A percentile compares a stretch with the other conserved stretches of the same genome.
Conservation (phyloP, 2,888 invertebrate genomes). For the Polydrusus pterygomalis region DNA sequence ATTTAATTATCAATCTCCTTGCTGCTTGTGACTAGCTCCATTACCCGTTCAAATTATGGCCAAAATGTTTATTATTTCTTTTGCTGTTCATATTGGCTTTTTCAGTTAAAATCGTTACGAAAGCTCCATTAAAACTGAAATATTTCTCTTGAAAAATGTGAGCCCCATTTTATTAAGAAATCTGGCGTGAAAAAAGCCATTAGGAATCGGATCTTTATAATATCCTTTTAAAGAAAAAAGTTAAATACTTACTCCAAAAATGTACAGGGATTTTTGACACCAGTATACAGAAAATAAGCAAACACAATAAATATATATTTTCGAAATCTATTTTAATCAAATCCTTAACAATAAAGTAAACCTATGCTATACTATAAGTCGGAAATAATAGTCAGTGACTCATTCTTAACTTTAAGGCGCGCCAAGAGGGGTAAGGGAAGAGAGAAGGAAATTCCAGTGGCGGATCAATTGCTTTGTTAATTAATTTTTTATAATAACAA, state of each 20-base stretch:
- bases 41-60: not conserved
- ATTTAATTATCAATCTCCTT: too few species aligned
- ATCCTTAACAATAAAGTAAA: too few species aligned
- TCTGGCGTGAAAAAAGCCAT: conserved; percentile 51
- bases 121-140: conserved; percentile 35
- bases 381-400: too few species aligned
- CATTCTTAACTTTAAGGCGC: too few species aligned
- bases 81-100: conserved; percentile 16
- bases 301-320: too few species aligned
- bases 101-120: conserved; percentile 18
- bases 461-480: too few species aligned
- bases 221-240: conserved; percentile 52
- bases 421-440: too few species aligned
- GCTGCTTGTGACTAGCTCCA: not conserved
- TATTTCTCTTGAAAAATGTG: conserved; percentile 42
- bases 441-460: too few species aligned
- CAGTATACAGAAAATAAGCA: not conserved
- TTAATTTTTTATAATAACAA: too few species aligned
- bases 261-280: not conserved
- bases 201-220: conserved; percentile 43
- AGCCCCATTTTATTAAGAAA: conserved; percentile 48
- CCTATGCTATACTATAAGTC: too few species aligned
- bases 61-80: conserved; percentile 22
- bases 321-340: too few species aligned
- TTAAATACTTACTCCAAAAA: conserved; percentile 22